Conservation (phyloP, 2,797 vertebrate genomes). For the Poliocrania exsul region DNA sequence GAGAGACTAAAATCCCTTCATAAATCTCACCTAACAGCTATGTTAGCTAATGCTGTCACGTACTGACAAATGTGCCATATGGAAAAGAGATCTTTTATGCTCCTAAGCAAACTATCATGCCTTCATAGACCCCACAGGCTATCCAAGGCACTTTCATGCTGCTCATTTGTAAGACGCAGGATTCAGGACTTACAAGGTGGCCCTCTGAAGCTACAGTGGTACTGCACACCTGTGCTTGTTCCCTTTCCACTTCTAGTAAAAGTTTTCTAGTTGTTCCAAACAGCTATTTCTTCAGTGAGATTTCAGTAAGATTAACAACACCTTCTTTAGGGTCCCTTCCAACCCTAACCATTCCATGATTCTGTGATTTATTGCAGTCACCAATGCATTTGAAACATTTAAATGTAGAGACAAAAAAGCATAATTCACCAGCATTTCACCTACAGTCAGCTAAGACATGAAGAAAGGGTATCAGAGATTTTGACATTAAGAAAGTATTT, state of each 20-base stretch:
- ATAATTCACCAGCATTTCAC: background rate
- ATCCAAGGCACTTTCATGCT: background rate
- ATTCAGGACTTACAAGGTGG: background rate
- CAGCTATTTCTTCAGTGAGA: background rate
- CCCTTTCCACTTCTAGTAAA: background rate
- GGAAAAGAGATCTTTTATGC: background rate
- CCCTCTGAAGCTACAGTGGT: background rate
- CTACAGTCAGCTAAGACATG: background rate
- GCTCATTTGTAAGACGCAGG: background rate
- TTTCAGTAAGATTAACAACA: background rate
- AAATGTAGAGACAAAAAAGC: background rate
- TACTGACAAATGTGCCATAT: background rate
- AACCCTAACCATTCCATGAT: background rate
- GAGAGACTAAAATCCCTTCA: background rate
- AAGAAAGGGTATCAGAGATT: background rate
- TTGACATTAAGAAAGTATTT: background rate
- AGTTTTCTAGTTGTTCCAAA: background rate
- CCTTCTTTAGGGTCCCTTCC: background rate
- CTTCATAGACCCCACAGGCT: background rate
- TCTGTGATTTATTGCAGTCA: background rate
- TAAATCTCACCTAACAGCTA: slow-evolving; percentile 16
- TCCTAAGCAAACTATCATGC: background rate
- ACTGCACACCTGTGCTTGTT: background rate
- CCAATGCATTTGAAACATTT: background rate
- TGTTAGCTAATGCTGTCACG: background rate